Conservation (phyloP, 2,888 invertebrate species). For the Phaonia tiefii region DNA sequence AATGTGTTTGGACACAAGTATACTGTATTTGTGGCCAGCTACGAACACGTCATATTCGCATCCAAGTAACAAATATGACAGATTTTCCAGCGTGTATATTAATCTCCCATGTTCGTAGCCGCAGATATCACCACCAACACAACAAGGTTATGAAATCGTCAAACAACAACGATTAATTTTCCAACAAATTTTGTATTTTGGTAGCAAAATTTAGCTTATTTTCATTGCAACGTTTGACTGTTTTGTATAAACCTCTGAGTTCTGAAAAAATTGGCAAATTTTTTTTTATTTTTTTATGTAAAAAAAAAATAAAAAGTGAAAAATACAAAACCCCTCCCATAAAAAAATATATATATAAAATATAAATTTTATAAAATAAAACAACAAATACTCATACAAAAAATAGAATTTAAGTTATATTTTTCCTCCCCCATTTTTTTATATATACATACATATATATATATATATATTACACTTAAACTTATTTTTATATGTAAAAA, state of each 20-base stretch:
- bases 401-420: slow-evolving; percentile 52
- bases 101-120: no score
- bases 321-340: background rate
- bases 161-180: background rate
- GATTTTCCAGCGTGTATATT: no score
- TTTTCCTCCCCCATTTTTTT: slow-evolving; percentile 55
- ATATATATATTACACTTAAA: slow-evolving; percentile 56
- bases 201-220: slow-evolving; percentile 17
- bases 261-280: no score
- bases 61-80: no score
- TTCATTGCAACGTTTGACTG: no score
- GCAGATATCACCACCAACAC: no score
- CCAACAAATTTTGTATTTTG: background rate
- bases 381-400: slow-evolving; percentile 60
- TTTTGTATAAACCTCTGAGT: no score
- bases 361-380: slow-evolving; percentile 22
- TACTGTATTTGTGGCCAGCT: no score
- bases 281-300: no score
- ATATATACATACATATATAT: slow-evolving; percentile 49
- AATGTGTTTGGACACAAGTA: no score
- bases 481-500: slow-evolving; percentile 65
- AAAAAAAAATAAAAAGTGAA: background rate
- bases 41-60: no score
- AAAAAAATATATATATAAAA: slow-evolving; percentile 26
- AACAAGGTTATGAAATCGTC: no score